Evolutionary conservation across 2,797 vertebrate species (phyloP).

Genomic region (Iguana delicatissima): DNA sequence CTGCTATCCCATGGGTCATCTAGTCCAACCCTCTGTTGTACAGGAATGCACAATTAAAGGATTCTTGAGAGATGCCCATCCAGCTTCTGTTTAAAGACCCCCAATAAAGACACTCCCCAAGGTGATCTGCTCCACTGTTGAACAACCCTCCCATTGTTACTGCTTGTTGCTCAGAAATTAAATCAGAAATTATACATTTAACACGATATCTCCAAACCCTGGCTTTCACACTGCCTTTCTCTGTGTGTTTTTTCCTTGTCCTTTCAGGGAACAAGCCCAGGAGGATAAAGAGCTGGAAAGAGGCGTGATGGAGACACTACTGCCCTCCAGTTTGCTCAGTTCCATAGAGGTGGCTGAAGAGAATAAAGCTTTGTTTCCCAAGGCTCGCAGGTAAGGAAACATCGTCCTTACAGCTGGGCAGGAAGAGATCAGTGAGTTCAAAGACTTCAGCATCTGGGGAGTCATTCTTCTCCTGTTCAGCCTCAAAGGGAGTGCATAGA

Average conservation of each 20-base stretch:
- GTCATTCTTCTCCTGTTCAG: neutral
- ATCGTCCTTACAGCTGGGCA: neutral
- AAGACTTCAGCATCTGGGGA: no score
- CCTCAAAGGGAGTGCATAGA: neutral
- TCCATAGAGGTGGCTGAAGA: neutral
- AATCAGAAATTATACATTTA: no score
- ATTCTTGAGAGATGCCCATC: no score
- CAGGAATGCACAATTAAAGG: neutral
- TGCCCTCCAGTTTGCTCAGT: neutral
- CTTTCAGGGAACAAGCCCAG: conserved; percentile 45
- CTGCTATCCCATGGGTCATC: no score
- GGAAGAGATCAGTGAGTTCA: neutral
- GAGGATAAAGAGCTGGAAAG: conserved; percentile 27
- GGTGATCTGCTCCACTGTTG: neutral
- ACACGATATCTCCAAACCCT: neutral
- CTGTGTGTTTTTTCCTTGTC: neutral
- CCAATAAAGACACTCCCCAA: neutral
- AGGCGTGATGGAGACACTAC: neutral
- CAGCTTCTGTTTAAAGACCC: neutral
- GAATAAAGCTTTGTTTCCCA: neutral
- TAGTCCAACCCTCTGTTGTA: neutral
- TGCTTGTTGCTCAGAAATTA: neutral
- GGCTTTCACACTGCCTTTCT: neutral
- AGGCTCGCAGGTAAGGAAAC: conserved; percentile 55
- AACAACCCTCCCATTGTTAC: neutral